Evolutionary conservation across 2,797 vertebrate genomes (phyloP).

Genomic region (Cebuella pygmaea): DNA sequence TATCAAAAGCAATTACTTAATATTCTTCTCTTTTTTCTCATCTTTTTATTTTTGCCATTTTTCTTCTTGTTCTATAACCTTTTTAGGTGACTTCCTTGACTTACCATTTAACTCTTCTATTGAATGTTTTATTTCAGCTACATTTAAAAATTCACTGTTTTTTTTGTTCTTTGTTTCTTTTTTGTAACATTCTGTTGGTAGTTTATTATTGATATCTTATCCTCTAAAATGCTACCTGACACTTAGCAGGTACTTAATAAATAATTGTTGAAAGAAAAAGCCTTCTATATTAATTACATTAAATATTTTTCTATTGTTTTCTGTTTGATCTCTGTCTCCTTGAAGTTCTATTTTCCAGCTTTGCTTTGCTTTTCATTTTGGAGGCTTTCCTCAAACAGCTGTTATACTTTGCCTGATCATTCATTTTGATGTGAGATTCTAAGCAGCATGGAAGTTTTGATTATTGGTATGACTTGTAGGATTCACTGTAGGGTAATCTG

Average conservation of each 20-base stretch:
- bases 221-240: background rate
- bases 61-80: background rate
- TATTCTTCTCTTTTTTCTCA: background rate
- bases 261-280: background rate
- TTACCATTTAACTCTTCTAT: background rate
- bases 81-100: background rate
- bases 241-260: background rate
- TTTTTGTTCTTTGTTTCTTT: background rate
- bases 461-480: background rate
- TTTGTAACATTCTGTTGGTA: background rate
- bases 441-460: background rate
- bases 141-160: background rate
- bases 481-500: background rate
- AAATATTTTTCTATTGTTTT: background rate
- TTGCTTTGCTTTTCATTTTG: background rate
- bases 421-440: background rate
- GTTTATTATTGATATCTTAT: background rate
- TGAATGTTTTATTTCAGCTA: background rate
- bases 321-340: background rate
- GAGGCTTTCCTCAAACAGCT: background rate
- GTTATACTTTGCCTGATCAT: background rate
- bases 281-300: background rate
- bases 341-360: background rate
- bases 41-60: background rate
- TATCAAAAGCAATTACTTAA: background rate